These are phyloP conservation scores for Oncorhynchus gorbuscha DNA, from an alignment of 2,113 vertebrate genomes.

Conservation along the genomic window DNA sequence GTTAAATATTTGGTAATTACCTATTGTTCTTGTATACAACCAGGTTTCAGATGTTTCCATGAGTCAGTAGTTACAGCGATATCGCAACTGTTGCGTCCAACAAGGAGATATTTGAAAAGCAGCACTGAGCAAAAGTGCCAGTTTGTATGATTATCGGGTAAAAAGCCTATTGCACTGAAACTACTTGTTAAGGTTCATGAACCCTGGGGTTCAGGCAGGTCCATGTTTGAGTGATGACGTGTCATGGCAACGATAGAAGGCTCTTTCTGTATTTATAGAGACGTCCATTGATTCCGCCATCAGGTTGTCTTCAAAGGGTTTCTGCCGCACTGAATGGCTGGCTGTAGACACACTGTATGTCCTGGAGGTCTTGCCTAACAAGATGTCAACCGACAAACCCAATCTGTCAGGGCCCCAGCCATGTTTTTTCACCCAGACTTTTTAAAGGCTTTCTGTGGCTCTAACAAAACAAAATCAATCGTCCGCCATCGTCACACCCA, in stretches of 20 bases:
- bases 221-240: not conserved
- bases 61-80: not conserved
- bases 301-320: not conserved
- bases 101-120: too few species aligned
- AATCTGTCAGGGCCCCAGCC: constrained; percentile 16
- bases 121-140: too few species aligned
- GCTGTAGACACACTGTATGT: constrained; percentile 2
- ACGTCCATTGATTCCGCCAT: not conserved
- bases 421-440: too few species aligned
- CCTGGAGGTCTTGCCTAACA: constrained; percentile 18
- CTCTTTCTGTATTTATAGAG: not conserved
- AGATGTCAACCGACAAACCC: constrained; percentile 25
- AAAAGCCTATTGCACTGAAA: not conserved
- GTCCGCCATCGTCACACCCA: constrained; percentile 26
- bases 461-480: constrained; percentile 45
- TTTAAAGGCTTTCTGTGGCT: not conserved
- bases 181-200: not conserved
- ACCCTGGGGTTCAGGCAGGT: not conserved
- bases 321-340: not conserved
- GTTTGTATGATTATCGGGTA: too few species aligned
- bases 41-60: not conserved
- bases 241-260: not conserved
- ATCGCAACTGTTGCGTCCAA: too few species aligned
- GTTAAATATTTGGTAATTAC: not conserved
- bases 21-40: not conserved